phyloP scores from a whole-genome alignment of 2,797 vertebrate genomes.

The Perodicticus potto region DNA sequence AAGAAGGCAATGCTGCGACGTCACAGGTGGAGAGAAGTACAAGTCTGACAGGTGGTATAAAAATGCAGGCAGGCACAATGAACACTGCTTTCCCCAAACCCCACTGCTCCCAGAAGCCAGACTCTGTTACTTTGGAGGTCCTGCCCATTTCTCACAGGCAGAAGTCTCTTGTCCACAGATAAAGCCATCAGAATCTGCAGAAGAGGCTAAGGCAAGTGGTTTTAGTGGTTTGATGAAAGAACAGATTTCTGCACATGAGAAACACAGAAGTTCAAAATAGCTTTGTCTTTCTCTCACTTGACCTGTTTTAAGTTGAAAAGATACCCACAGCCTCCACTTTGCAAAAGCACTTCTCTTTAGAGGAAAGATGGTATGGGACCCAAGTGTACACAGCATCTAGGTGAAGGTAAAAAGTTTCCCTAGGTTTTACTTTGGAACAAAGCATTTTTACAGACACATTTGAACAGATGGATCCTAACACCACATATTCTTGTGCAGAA shows the following conservation, averaged over 20 bases:
- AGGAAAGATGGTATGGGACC: conserved; percentile 76
- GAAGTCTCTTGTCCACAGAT: background rate
- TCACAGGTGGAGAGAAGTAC: background rate
- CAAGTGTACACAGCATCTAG: conserved; percentile 56
- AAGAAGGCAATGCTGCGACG: conserved; percentile 44
- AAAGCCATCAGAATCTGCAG: conserved; percentile 33
- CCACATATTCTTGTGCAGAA: conserved; percentile 79
- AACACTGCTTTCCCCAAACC: background rate
- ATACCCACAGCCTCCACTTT: conserved; percentile 68
- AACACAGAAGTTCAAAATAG: conserved; percentile 26
- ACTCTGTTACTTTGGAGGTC: background rate
- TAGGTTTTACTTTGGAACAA: conserved; percentile 73
- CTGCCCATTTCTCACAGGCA: background rate
- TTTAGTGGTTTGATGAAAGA: conserved; percentile 23
- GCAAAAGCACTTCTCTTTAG: conserved; percentile 69
- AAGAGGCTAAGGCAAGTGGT: conserved; percentile 67
- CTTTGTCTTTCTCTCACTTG: conserved; percentile 82
- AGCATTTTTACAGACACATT: conserved; percentile 75
- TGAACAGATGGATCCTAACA: conserved; percentile 81
- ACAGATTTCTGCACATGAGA: background rate
- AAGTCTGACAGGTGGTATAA: background rate
- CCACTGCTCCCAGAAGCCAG: conserved; percentile 14
- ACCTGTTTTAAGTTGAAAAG: conserved; percentile 83
- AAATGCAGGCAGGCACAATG: background rate
- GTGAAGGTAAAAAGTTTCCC: conserved; percentile 62